These are phyloP conservation scores for Hypothenemus hampei DNA, from an alignment of 1,140 invertebrate species.

Conservation along the genomic window DNA sequence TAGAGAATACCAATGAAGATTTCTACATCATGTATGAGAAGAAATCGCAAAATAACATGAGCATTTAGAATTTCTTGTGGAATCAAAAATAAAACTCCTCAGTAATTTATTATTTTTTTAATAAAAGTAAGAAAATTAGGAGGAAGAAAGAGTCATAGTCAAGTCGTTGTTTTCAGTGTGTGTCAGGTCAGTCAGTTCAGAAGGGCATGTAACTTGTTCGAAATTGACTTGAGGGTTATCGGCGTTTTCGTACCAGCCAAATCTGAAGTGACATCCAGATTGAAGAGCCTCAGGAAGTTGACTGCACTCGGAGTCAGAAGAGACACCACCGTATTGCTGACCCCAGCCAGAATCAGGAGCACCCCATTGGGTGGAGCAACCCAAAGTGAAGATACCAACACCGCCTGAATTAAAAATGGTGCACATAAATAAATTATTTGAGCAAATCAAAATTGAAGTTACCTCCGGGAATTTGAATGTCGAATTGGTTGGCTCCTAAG, in stretches of 20 bases:
- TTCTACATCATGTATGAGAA: too few relatives aligned
- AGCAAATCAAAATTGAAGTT: not conserved
- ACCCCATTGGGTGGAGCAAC: slow-evolving; percentile 22
- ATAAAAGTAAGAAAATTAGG: not conserved
- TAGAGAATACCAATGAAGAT: too few relatives aligned
- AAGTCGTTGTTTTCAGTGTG: slow-evolving; percentile 10
- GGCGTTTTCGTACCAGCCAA: slow-evolving; percentile 24
- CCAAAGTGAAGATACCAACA: slow-evolving; percentile 19
- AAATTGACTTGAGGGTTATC: slow-evolving; percentile 24
- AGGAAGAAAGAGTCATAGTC: not conserved
- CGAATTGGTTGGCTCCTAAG: slow-evolving; percentile 26
- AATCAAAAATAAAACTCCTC: too few relatives aligned
- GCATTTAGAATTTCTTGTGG: too few relatives aligned
- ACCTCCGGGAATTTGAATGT: slow-evolving; percentile 27
- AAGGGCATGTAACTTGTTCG: slow-evolving; percentile 20
- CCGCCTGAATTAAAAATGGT: slow-evolving; percentile 12
- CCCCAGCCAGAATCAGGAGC: slow-evolving; percentile 18
- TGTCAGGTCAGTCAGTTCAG: slow-evolving; percentile 9
- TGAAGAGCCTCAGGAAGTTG: slow-evolving; percentile 20
- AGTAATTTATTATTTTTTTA: too few relatives aligned
- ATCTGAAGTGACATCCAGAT: slow-evolving; percentile 24
- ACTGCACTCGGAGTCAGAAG: slow-evolving; percentile 15
- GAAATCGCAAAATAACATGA: too few relatives aligned
- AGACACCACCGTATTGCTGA: slow-evolving; percentile 20
- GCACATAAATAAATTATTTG: not conserved